Evolutionary conservation across 2,797 vertebrate genomes (phyloP).

Genomic region (Australoheros facetus): DNA sequence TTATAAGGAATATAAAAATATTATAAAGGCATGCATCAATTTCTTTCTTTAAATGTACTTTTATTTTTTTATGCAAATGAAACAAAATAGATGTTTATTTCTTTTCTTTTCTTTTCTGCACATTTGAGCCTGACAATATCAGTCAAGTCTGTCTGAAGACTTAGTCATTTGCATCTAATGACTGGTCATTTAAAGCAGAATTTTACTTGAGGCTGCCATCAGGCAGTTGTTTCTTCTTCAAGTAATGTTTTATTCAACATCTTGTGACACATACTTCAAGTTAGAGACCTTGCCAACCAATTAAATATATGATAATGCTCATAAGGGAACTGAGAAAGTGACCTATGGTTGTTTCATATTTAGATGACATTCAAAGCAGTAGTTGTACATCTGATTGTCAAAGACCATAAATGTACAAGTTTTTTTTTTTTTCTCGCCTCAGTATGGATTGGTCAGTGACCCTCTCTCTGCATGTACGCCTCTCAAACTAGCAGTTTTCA

Average conservation of each 20-base stretch:
- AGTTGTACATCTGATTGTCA: conserved; percentile 45
- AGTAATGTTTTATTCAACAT: conserved; percentile 78
- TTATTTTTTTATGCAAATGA: conserved; percentile 7
- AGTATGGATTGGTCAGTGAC: conserved; percentile 63
- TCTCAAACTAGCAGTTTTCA: conserved; percentile 69
- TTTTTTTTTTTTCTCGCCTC: conserved; percentile 3
- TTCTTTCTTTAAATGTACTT: neutral
- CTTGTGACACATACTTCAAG: conserved; percentile 63
- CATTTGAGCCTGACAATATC: conserved; percentile 31
- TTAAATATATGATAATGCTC: conserved; percentile 78
- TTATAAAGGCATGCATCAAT: neutral
- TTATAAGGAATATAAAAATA: neutral
- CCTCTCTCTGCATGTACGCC: conserved; percentile 51
- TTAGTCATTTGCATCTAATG: conserved; percentile 69
- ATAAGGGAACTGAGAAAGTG: conserved; percentile 58
- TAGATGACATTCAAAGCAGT: conserved; percentile 57
- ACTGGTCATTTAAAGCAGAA: conserved; percentile 62
- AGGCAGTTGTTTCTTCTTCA: conserved; percentile 58
- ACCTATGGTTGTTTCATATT: conserved; percentile 58
- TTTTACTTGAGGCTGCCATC: conserved; percentile 60
- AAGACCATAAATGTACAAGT: conserved; percentile 22
- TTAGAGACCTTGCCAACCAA: conserved; percentile 70
- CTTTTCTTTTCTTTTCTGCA: neutral
- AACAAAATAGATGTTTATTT: neutral
- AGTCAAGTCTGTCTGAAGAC: conserved; percentile 49